Base-by-base conservation (phyloP, 2,113 vertebrate species). In the Poecilia latipinna region DNA sequence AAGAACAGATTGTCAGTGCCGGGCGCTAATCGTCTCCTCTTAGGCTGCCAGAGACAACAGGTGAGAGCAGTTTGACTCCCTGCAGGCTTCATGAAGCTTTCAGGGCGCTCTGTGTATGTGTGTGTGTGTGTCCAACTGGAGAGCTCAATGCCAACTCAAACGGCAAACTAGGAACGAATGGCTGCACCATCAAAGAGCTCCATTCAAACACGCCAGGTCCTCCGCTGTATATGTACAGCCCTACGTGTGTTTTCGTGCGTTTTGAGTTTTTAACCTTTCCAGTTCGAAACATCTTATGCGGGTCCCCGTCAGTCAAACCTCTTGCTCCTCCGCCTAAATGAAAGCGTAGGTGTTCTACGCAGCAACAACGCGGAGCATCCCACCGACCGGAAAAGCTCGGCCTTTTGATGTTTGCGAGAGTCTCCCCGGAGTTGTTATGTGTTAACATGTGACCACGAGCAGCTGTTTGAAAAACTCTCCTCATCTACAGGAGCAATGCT, bases 1-100 rank as follows among this genome's bases (percentile, higher is more conserved):
- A 90, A 92, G 91, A 89, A 61, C 88, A 88, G 87, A 93, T 93
- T 94, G 92, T 94, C 85, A 86, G 87, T 72, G 71, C 80, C 67
- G 88, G 85, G 84, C 81, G 86, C 90, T 94, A 94, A 94, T 93
- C 90, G 87, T 89, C 91, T 89, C 79, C 86, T 90, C 76, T 82
- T 77, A 77, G 91, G 88, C 91, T 94, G 93, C 94, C 94, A 94
- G 92, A 93, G 91, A 91, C 92, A 94, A 94, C 94, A 94, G 94
- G 94, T 94, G 93, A 95, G 90, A 93, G 92, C 92, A 91, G 92
- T 93, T 92, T 93, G 93, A 92, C 91, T 92, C 90, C 90, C 92
- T 85, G 88, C 90, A 92, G 93, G 84, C 93, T 93, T 89, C 91
- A 94, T 85, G 83, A 89, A 86, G 84, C 93, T 90, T 82, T 90